Conservation (phyloP, 2,113 vertebrate species). For the Lamprologus lemairii region DNA sequence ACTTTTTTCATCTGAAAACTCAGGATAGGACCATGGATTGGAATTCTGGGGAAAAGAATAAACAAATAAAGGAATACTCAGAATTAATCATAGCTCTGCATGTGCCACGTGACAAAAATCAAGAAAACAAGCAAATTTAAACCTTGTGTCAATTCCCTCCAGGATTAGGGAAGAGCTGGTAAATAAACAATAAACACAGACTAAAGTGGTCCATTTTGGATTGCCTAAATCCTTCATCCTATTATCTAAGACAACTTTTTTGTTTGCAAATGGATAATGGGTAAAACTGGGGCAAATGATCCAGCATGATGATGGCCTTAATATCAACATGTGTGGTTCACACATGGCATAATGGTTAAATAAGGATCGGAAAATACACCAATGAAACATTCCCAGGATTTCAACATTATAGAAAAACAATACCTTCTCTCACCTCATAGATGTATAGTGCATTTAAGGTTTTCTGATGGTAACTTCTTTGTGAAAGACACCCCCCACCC, state of each 20-base stretch:
- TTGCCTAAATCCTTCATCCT: not conserved
- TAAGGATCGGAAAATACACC: not conserved
- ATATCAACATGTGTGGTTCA: not conserved
- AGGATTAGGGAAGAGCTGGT: not conserved
- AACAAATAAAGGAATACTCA: not conserved
- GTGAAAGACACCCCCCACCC: not conserved
- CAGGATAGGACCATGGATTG: slow-evolving; percentile 87
- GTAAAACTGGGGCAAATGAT: not conserved
- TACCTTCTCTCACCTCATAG: not conserved
- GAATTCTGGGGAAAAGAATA: slow-evolving; percentile 76
- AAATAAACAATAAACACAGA: not conserved
- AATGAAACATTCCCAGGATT: not conserved
- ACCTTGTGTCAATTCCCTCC: not conserved
- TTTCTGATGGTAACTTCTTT: not conserved
- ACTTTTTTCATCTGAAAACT: slow-evolving; percentile 10
- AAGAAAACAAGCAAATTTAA: not conserved
- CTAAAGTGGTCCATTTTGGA: not conserved
- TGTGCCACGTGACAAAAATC: not conserved
- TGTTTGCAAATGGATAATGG: not conserved
- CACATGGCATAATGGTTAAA: not conserved
- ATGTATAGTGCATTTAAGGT: not conserved
- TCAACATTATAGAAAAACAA: not conserved
- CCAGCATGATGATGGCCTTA: not conserved
- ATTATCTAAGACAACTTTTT: not conserved
- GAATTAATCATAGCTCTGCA: not conserved